These are phyloP conservation scores for Lerema accius DNA, from an alignment of 1,140 invertebrate genomes.

Conservation along the genomic window DNA sequence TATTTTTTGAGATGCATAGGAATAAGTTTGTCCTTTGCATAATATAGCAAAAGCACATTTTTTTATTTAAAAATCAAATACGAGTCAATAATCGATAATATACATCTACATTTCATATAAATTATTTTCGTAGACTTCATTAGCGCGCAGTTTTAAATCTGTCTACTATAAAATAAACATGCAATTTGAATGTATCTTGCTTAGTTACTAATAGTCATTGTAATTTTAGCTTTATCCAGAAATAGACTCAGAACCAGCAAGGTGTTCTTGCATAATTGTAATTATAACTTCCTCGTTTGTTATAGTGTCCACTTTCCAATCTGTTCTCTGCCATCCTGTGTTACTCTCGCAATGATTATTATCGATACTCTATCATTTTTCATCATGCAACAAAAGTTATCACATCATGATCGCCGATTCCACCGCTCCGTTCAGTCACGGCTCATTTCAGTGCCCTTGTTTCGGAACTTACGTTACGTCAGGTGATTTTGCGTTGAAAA, in stretches of 20 bases:
- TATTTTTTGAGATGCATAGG: not conserved
- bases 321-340: constrained; percentile 20
- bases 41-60: too few species aligned
- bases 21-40: not conserved
- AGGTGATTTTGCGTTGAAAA: constrained; percentile 37
- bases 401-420: constrained; percentile 58
- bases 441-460: constrained; percentile 50
- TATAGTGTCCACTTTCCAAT: constrained; percentile 32
- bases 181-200: not conserved
- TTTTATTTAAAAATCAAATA: too few species aligned
- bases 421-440: constrained; percentile 52
- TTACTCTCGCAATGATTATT: constrained; percentile 27
- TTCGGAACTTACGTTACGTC: constrained; percentile 41
- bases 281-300: constrained; percentile 34
- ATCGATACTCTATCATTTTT: constrained; percentile 33
- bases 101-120: not conserved
- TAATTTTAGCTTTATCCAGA: constrained; percentile 4
- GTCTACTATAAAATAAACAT: not conserved
- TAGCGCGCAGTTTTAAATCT: too few species aligned
- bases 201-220: not conserved
- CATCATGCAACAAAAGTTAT: constrained; percentile 37
- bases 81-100: too few species aligned
- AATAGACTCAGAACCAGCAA: constrained; percentile 6
- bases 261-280: constrained; percentile 31
- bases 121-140: not conserved